Evolutionary conservation across 2,888 invertebrate species (phyloP).

Genomic region (Diloba caeruleocephala): DNA sequence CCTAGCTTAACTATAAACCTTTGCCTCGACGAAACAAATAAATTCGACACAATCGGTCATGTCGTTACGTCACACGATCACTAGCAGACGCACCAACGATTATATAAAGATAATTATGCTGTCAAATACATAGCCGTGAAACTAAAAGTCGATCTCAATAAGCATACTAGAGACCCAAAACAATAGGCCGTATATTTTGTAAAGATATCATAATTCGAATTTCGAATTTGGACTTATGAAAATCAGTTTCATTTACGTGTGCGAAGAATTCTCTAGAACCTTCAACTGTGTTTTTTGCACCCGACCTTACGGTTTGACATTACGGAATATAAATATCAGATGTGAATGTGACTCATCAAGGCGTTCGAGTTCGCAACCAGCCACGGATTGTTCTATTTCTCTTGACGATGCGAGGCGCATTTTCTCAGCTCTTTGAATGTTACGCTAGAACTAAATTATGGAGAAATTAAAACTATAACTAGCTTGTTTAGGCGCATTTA

Average conservation of each 20-base stretch:
- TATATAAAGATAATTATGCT: too few species aligned
- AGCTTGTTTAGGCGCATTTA: too few species aligned
- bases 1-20: too few species aligned
- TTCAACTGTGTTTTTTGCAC: slow-evolving; percentile 23
- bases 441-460: not conserved
- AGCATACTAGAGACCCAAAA: too few species aligned
- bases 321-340: slow-evolving; percentile 40
- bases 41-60: too few species aligned
- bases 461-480: not conserved
- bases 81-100: too few species aligned
- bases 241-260: not conserved
- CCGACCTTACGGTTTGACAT: slow-evolving; percentile 40
- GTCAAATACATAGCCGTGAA: too few species aligned
- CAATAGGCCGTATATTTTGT: too few species aligned
- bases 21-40: too few species aligned
- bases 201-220: too few species aligned
- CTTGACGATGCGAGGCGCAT: not conserved
- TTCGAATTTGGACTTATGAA: not conserved
- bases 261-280: slow-evolving; percentile 14
- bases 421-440: slow-evolving; percentile 2
- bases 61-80: too few species aligned
- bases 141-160: too few species aligned
- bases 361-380: slow-evolving; percentile 20
- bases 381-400: slow-evolving; percentile 37
- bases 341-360: slow-evolving; percentile 35